Evolutionary conservation across 1,140 invertebrate species (phyloP).

Genomic region (Parapsyche elsis): DNA sequence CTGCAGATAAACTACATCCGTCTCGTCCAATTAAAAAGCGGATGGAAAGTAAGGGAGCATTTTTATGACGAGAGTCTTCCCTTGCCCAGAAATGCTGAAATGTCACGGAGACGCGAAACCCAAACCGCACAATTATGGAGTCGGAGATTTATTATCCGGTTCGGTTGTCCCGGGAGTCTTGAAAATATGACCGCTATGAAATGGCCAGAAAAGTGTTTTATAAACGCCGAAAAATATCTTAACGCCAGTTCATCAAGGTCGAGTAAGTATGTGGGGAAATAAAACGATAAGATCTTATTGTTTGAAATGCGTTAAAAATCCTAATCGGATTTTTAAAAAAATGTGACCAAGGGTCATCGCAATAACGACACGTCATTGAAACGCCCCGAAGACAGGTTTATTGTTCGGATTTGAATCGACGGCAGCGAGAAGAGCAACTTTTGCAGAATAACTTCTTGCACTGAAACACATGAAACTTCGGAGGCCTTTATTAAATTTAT

Average conservation of each 20-base stretch:
- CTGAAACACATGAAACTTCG: not conserved
- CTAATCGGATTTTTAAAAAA: not conserved
- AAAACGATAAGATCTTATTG: too few relatives aligned
- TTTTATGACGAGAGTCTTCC: conserved; percentile 27
- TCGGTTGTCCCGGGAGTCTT: not conserved
- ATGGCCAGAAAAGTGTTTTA: conserved; percentile 12
- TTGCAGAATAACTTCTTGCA: not conserved
- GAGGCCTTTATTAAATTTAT: conserved; percentile 45
- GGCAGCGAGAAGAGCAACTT: too few relatives aligned
- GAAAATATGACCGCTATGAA: conserved; percentile 1
- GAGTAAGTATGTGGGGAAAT: too few relatives aligned
- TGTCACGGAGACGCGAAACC: conserved; percentile 2
- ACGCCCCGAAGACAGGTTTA: conserved; percentile 18
- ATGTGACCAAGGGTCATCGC: too few relatives aligned
- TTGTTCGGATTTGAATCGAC: conserved; percentile 27
- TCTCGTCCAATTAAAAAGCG: conserved; percentile 15
- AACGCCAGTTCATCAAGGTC: not conserved
- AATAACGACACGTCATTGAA: too few relatives aligned
- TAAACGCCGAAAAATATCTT: conserved; percentile 23
- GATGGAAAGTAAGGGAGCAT: conserved; percentile 11
- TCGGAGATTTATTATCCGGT: conserved; percentile 34
- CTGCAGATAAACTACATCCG: not conserved
- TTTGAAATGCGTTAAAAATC: not conserved
- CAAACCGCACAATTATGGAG: conserved; percentile 36
- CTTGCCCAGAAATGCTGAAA: conserved; percentile 2